Evolutionary conservation across 2,888 invertebrate species (phyloP).

Genomic region (Drosophila kanekoi): DNA sequence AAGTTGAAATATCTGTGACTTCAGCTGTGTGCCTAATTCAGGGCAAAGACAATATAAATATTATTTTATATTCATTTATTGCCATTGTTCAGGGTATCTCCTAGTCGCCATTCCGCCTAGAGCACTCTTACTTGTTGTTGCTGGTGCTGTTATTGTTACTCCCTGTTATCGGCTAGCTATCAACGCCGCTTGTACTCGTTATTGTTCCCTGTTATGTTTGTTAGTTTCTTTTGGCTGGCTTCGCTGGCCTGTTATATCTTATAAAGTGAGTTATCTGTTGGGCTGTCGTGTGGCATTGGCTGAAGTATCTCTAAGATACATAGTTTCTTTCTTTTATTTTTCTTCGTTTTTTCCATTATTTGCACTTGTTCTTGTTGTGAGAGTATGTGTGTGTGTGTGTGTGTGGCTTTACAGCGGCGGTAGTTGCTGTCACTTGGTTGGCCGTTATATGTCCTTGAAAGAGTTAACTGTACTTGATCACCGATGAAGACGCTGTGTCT

Average conservation of each 20-base stretch:
- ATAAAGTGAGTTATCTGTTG: conserved; percentile 76
- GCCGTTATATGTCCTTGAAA: conserved; percentile 75
- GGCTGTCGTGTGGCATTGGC: conserved; percentile 60
- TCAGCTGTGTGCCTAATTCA: no score
- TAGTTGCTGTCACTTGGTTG: conserved; percentile 57
- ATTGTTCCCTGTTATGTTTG: conserved; percentile 75
- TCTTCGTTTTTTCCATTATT: conserved; percentile 24
- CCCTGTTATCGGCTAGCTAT: conserved; percentile 73
- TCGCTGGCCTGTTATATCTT: conserved; percentile 52
- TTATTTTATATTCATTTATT: no score
- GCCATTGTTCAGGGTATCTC: no score
- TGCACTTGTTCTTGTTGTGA: conserved; percentile 41
- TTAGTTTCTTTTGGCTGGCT: conserved; percentile 42
- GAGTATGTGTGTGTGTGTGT: conserved; percentile 47
- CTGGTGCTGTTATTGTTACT: conserved; percentile 37
- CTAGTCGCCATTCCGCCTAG: conserved; percentile 33
- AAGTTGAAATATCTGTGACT: no score
- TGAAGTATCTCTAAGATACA: conserved; percentile 30
- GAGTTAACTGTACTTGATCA: conserved; percentile 66
- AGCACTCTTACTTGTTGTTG: conserved; percentile 11
- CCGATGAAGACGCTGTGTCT: conserved; percentile 17
- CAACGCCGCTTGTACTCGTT: conserved; percentile 76
- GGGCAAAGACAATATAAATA: no score
- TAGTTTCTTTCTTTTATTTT: conserved; percentile 11
- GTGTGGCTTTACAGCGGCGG: conserved; percentile 53